Evolutionary conservation across 35 echinoderm and acorn worm species (phyloP), one percentile per base, ranked within the genome.

Genomic region (Eucidaris tribuloides): DNA sequence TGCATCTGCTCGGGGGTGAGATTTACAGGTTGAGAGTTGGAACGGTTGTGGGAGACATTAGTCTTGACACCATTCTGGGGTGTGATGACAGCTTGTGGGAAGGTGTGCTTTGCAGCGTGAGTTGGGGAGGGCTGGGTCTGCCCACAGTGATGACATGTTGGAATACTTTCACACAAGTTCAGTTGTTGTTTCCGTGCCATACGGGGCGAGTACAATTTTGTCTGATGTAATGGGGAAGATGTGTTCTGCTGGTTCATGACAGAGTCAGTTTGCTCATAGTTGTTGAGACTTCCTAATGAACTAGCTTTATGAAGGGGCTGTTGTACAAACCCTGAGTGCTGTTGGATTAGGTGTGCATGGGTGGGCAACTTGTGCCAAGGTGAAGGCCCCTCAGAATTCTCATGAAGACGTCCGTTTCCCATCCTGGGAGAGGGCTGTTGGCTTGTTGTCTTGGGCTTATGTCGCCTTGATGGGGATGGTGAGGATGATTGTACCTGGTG

Each of bases 21-120:
- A 50, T 71, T 88, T 5, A 82, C 85, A 52, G 94, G 88, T 54
- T 87, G 89, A 28, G 94, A 97, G 72, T 72, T 87, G 31, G 89
- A 87, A 58, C 88, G 87, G 32, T 86, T 74, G 59, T 95, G 93
- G 25, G 71, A 72, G 42, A 58, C 43, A 34, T 66, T 37, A 13
- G 76, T 45, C n/a, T 78, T 15, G 18, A 65, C 52, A 9, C 46
- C 62, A 70, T 37, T 29, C 30, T 38, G 59, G 30, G 19, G 32
- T 57, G 50, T 84, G 62, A 71, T 58, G 0, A 65, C 40, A 45
- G 82, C 60, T 49, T 62, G 45, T 19, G 72, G 81, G 62, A 44
- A 55, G 45, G 48, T 14, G 65, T 58, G 40, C 58, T 62, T 43
- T 89, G 59, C 24, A 84, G 85, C 45, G 84, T 87, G 23, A 89